Percentiles rank a stretch among this genome's conserved stretches.
Evolutionary conservation across 92 coral and sea anemone genomes (phyloP).

Genomic region (Palythoa heliodiscus): DNA sequence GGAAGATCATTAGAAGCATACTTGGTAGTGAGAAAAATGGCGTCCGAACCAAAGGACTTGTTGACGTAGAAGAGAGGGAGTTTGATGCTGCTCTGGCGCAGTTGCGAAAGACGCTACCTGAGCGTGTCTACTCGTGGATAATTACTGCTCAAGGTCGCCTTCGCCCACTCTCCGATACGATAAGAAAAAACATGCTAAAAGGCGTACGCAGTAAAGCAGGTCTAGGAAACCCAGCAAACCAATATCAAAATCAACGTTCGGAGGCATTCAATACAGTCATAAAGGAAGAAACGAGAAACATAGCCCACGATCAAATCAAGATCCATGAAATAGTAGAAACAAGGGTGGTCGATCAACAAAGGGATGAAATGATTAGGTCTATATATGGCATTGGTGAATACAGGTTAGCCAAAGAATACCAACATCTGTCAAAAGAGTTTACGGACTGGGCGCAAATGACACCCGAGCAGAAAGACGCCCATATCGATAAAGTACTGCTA

Average conservation of each 20-base stretch:
- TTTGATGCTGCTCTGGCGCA: neutral
- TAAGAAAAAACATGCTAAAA: neutral
- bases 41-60: slow-evolving; percentile 44
- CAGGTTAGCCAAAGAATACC: neutral
- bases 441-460: neutral
- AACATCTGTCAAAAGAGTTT: neutral
- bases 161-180: neutral
- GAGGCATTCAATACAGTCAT: too few species aligned
- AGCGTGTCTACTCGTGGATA: too few species aligned
- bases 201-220: neutral
- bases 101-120: neutral
- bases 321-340: too few species aligned
- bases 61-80: slow-evolving; percentile 39
- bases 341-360: too few species aligned
- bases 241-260: neutral
- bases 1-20: neutral
- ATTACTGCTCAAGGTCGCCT: neutral
- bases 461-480: neutral
- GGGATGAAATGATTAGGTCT: too few species aligned
- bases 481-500: too few species aligned
- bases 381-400: too few species aligned
- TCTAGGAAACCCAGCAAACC: neutral
- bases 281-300: too few species aligned
- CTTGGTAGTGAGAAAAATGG: slow-evolving; percentile 53
- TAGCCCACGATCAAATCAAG: too few species aligned